Conservation (phyloP, 2,888 invertebrate genomes). For the Drosophila formosana region DNA sequence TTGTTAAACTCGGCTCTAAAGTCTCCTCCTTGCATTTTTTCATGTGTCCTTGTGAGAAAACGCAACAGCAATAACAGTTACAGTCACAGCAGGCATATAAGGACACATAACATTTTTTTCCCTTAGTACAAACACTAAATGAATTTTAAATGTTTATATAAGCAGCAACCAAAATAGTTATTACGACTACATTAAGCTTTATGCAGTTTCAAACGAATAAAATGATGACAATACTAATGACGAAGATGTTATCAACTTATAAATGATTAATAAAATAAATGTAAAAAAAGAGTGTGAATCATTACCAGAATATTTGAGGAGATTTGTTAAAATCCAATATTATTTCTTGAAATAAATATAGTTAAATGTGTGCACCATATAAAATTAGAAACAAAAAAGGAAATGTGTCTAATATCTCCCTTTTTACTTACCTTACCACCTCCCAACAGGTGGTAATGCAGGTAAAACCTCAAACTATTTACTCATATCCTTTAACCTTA, state of each 20-base stretch:
- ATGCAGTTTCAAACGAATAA: not conserved
- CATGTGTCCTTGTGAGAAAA: conserved; percentile 57
- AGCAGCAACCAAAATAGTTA: conserved; percentile 30
- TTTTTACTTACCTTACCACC: conserved; percentile 29
- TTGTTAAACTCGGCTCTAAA: conserved; percentile 1
- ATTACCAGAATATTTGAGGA: not conserved
- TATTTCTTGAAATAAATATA: not conserved
- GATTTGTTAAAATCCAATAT: not conserved
- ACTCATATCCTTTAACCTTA: conserved; percentile 24
- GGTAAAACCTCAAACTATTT: conserved; percentile 8
- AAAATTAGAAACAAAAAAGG: not conserved
- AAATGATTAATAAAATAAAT: not conserved
- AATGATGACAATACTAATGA: not conserved
- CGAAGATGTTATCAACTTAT: not conserved
- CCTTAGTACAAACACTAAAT: conserved; percentile 25
- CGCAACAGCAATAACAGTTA: conserved; percentile 18
- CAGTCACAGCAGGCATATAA: conserved; percentile 19
- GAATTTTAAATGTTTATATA: conserved; percentile 61
- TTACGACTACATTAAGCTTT: not conserved
- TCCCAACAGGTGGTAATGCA: conserved; percentile 64
- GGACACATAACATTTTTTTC: conserved; percentile 10
- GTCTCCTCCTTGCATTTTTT: conserved; percentile 24
- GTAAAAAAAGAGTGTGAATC: not conserved
- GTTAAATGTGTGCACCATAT: conserved; percentile 1
- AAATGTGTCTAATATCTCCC: not conserved